Evolutionary conservation across 92 coral and sea anemone genomes (phyloP).

Genomic region (Palythoa heliodiscus): DNA sequence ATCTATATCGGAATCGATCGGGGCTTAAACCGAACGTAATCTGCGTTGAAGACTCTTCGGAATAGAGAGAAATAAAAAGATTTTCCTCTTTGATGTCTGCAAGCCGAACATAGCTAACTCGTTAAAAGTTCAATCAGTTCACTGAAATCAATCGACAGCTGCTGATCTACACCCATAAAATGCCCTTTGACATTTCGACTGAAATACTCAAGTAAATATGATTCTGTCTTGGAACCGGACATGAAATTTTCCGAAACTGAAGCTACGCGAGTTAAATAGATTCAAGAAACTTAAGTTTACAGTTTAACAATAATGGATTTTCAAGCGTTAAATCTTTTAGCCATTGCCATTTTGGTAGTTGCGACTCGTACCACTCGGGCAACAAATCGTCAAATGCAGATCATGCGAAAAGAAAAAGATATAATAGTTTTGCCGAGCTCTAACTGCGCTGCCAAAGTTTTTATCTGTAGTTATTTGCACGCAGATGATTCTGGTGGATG

Average conservation of each 20-base stretch:
- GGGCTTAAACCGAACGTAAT: no score
- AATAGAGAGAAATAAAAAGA: no score
- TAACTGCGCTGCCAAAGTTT: not conserved
- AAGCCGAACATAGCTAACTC: not conserved
- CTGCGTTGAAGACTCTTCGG: no score
- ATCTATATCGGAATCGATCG: no score
- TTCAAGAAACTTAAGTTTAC: not conserved
- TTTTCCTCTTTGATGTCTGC: not conserved
- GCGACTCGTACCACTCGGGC: not conserved
- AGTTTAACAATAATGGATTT: not conserved
- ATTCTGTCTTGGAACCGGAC: not conserved
- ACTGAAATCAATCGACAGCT: not conserved
- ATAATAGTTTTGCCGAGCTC: slow-evolving; percentile 15
- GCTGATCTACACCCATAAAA: slow-evolving; percentile 7
- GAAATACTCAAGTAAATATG: no score
- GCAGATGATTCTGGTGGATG: not conserved
- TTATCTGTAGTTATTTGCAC: slow-evolving; percentile 17
- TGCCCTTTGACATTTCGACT: not conserved
- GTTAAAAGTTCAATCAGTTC: not conserved
- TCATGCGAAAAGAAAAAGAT: not conserved
- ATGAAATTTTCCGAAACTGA: not conserved
- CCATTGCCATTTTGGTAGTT: not conserved
- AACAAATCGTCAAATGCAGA: not conserved
- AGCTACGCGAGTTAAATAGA: not conserved
- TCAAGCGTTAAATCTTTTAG: not conserved